Conservation (phyloP, 92 coral and sea anemone species). For the Phenganax stokvisi region DNA sequence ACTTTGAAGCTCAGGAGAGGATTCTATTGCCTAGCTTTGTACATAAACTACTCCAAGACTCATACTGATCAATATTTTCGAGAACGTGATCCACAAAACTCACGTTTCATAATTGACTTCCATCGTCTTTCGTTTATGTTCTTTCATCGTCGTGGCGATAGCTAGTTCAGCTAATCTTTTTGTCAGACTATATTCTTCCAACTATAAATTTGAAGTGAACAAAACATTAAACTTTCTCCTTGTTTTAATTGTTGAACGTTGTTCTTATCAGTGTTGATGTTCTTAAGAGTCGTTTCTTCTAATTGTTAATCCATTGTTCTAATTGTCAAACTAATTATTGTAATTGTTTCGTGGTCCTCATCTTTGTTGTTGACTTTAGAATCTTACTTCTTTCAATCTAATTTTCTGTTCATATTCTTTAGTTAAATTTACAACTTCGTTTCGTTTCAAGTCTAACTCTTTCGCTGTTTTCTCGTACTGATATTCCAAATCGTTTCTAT, state of each 20-base stretch:
- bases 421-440: slow-evolving; percentile 70
- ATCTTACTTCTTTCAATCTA: slow-evolving; percentile 69
- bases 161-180: slow-evolving; percentile 83
- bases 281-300: background rate
- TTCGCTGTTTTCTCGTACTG: slow-evolving; percentile 74
- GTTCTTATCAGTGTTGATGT: background rate
- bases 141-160: slow-evolving; percentile 78
- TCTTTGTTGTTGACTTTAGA: background rate
- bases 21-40: no score
- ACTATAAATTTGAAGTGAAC: slow-evolving; percentile 37
- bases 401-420: slow-evolving; percentile 82
- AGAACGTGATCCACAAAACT: background rate
- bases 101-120: slow-evolving; percentile 66
- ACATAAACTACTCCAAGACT: no score
- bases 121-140: slow-evolving; percentile 69
- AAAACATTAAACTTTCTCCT: background rate
- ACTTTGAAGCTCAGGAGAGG: background rate
- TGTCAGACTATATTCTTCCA: slow-evolving; percentile 73
- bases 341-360: no score
- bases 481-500: slow-evolving; percentile 66
- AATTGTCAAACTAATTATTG: no score
- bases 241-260: background rate
- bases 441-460: slow-evolving; percentile 71
- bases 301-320: background rate
- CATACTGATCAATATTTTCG: background rate